A percentile compares a stretch with the other conserved stretches of the same genome.
Conservation (phyloP, 2,888 invertebrate genomes). For the Physocephala rufipes region DNA sequence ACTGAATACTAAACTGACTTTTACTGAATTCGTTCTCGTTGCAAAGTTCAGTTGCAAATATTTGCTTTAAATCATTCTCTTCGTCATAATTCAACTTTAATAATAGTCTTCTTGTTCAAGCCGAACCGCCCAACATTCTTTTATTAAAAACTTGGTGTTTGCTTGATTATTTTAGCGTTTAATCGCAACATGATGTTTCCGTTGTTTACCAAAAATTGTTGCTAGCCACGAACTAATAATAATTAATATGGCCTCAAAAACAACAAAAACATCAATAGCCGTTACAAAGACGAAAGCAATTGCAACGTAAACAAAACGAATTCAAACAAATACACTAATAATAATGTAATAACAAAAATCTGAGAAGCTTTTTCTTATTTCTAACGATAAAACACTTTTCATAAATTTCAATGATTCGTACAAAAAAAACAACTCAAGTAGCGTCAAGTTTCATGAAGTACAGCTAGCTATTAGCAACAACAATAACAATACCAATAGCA, state of each 20-base stretch:
- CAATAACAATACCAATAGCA: background rate
- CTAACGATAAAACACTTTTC: too few relatives aligned
- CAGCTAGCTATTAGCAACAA: background rate
- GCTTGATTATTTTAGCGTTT: background rate
- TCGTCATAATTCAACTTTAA: background rate
- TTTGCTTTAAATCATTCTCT: background rate
- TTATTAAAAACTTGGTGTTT: too few relatives aligned
- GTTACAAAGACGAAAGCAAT: conserved; percentile 18
- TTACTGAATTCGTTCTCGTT: too few relatives aligned
- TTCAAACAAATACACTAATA: too few relatives aligned
- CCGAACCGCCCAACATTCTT: too few relatives aligned
- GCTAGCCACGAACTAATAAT: conserved; percentile 19
- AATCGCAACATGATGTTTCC: background rate
- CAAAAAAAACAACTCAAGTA: background rate
- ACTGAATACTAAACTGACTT: too few relatives aligned
- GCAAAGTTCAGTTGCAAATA: background rate
- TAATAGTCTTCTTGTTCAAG: too few relatives aligned
- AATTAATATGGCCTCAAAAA: background rate
- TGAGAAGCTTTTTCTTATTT: too few relatives aligned
- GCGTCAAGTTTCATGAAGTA: conserved; percentile 4
- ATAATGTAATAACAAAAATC: too few relatives aligned
- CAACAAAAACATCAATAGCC: conserved; percentile 15
- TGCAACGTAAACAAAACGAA: conserved; percentile 11
- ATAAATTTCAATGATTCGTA: conserved; percentile 15
- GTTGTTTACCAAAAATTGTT: conserved; percentile 15